phyloP scores from a whole-genome alignment of 2,797 vertebrate species.

The Numenius phaeopus region DNA sequence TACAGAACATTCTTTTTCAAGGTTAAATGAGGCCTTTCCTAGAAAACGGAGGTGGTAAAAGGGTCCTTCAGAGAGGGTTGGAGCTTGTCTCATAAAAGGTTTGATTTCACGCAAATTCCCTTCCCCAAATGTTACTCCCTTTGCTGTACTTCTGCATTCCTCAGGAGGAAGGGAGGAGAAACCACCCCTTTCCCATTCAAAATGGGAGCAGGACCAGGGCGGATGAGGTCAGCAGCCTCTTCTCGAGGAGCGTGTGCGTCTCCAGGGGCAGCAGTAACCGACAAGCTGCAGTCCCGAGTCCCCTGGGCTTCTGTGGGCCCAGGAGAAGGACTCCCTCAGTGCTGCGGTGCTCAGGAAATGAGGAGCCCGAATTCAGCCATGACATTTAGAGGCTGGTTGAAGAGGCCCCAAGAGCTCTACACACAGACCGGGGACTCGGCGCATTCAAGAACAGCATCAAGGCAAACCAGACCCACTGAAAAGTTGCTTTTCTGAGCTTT shows the following conservation, averaged over 20 bases:
- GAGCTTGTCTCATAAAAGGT: background rate
- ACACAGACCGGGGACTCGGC: fast-evolving
- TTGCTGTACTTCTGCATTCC: background rate
- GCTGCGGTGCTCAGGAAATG: background rate
- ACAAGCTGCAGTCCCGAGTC: fast-evolving
- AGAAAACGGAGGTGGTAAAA: background rate
- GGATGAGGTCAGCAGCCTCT: background rate
- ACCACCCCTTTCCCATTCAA: background rate
- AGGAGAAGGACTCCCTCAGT: fast-evolving
- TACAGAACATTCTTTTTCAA: background rate
- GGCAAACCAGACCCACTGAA: background rate
- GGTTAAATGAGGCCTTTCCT: background rate
- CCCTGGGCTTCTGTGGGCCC: background rate
- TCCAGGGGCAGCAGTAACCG: background rate
- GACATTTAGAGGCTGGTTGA: fast-evolving
- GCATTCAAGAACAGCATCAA: fast-evolving
- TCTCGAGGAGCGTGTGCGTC: fast-evolving
- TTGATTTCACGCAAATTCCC: background rate
- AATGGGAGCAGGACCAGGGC: background rate
- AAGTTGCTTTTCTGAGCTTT: background rate
- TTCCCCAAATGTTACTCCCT: background rate
- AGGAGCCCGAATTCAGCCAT: background rate
- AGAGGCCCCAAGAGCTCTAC: background rate
- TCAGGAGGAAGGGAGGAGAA: background rate
- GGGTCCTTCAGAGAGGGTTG: background rate